Evolutionary conservation across 2,797 vertebrate species (phyloP).

Genomic region (Okamejei kenojei): DNA sequence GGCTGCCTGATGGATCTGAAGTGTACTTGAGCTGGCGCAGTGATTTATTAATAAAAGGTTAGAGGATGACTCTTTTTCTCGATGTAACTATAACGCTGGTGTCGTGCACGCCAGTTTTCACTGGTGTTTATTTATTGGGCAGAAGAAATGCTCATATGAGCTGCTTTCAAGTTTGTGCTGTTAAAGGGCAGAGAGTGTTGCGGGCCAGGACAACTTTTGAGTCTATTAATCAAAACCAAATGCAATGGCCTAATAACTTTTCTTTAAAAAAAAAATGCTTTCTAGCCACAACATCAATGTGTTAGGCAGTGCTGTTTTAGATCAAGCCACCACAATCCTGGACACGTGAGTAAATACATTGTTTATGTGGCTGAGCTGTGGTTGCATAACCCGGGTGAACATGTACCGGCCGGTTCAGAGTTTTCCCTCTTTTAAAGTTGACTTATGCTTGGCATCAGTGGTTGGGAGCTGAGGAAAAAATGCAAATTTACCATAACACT

Average conservation of each 20-base stretch:
- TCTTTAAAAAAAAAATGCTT: background rate
- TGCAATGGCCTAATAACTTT: background rate
- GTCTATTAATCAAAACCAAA: constrained; percentile 20
- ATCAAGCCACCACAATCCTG: background rate
- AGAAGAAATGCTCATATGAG: background rate
- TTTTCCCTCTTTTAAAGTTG: background rate
- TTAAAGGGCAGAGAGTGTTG: constrained; percentile 15
- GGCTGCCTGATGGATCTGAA: constrained; percentile 52
- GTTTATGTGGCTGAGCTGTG: background rate
- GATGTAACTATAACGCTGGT: constrained; percentile 47
- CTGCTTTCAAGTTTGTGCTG: background rate
- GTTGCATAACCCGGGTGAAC: background rate
- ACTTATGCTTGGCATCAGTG: background rate
- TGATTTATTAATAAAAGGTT: constrained; percentile 59
- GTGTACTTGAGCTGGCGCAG: constrained; percentile 51
- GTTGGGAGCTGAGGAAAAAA: background rate
- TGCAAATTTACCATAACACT: background rate
- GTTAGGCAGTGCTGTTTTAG: background rate
- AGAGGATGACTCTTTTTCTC: constrained; percentile 50
- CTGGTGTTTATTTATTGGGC: constrained; percentile 13
- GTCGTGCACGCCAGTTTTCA: constrained; percentile 15
- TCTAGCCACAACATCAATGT: background rate
- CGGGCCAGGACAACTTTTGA: constrained; percentile 11
- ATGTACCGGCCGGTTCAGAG: background rate
- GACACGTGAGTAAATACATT: background rate